Percentiles rank a stretch among this genome's conserved stretches.
Conservation (phyloP, 1,140 invertebrate genomes). For the Apis laboriosa region DNA sequence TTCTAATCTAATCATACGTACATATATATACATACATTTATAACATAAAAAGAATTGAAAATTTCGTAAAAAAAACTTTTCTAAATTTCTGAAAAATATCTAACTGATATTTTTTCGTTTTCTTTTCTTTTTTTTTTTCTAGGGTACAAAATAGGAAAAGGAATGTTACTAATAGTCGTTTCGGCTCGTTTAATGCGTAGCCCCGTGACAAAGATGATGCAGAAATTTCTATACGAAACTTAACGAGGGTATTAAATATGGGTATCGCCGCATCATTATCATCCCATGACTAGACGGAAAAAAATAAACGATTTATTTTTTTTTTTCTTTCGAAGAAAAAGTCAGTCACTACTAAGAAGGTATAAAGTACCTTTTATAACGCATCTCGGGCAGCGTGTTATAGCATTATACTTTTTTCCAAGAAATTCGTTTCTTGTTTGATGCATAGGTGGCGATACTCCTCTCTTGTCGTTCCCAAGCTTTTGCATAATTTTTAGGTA, state of each 20-base stretch:
- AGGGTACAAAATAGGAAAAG: too few relatives aligned
- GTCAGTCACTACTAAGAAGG: background rate
- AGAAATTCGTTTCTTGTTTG: background rate
- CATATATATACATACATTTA: too few relatives aligned
- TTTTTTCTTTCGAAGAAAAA: background rate
- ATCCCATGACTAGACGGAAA: constrained; percentile 14
- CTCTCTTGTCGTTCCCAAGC: background rate
- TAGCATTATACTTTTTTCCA: background rate
- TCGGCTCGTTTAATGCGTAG: background rate
- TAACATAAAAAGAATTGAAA: too few relatives aligned
- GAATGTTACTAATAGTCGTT: constrained; percentile 6
- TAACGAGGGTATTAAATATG: constrained; percentile 9
- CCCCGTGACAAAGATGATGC: background rate
- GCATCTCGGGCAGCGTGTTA: background rate
- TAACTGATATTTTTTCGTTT: background rate
- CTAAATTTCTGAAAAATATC: too few relatives aligned
- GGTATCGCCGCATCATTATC: constrained; percentile 17
- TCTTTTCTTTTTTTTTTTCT: background rate
- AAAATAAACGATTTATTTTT: constrained; percentile 21
- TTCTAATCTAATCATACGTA: too few relatives aligned
- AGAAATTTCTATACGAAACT: constrained; percentile 21
- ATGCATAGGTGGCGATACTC: background rate
- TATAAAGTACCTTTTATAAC: background rate
- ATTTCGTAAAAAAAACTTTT: too few relatives aligned
- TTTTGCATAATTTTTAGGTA: constrained; percentile 9